phyloP scores from a whole-genome alignment of 2,888 invertebrate species.

The Serrognathus titanus region DNA sequence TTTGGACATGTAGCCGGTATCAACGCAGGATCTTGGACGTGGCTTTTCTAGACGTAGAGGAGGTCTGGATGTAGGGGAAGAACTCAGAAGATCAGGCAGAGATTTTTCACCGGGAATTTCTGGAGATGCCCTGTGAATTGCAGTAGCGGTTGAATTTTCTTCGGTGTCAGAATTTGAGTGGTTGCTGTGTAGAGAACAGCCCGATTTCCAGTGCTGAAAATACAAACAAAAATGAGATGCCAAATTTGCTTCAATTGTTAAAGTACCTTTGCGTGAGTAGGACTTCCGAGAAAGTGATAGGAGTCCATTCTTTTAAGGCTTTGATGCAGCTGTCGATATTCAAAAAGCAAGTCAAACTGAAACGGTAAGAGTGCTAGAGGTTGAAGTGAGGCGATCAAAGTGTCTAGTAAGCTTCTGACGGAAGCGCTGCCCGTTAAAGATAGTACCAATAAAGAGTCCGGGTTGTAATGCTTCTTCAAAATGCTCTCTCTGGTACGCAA shows the following conservation, averaged over 20 bases:
- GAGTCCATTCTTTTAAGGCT: conserved; percentile 67
- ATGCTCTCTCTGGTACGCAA: conserved; percentile 79
- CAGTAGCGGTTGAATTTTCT: conserved; percentile 48
- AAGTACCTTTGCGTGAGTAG: conserved; percentile 39
- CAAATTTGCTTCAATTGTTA: neutral
- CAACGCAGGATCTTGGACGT: conserved; percentile 70
- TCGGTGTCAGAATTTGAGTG: conserved; percentile 48
- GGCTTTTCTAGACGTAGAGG: conserved; percentile 52
- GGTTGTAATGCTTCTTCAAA: conserved; percentile 74
- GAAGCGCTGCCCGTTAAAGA: conserved; percentile 61
- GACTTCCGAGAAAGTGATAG: conserved; percentile 44
- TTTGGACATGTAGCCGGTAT: conserved; percentile 46
- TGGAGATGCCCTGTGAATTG: conserved; percentile 54
- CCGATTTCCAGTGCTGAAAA: conserved; percentile 12
- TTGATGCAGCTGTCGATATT: conserved; percentile 71
- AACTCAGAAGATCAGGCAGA: conserved; percentile 59
- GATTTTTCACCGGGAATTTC: conserved; percentile 44
- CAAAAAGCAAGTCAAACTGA: conserved; percentile 76
- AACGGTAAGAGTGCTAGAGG: conserved; percentile 77
- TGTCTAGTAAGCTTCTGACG: conserved; percentile 64
- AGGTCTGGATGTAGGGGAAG: conserved; percentile 51
- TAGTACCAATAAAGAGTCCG: conserved; percentile 67
- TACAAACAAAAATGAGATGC: neutral
- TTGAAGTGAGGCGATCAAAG: conserved; percentile 72
- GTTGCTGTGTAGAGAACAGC: conserved; percentile 10